Percentiles rank a stretch among this genome's conserved stretches.
Evolutionary conservation across 2,797 vertebrate genomes (phyloP).

Genomic region (Gadopsis marmoratus): DNA sequence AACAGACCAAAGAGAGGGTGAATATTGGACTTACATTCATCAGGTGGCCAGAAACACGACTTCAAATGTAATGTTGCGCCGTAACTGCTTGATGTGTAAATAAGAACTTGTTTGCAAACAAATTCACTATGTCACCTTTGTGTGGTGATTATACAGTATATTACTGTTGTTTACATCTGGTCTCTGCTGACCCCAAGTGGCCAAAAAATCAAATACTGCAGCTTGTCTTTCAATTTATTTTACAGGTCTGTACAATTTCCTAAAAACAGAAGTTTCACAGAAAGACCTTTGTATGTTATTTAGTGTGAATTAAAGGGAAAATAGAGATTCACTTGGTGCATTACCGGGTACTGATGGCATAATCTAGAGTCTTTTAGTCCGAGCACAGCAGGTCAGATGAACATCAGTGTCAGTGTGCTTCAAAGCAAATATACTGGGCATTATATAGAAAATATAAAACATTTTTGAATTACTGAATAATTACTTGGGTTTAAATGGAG

Average conservation of each 20-base stretch:
- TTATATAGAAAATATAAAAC: too few relatives aligned
- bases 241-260: background rate
- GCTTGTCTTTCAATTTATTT: too few relatives aligned
- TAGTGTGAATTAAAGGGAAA: background rate
- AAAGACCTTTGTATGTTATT: background rate
- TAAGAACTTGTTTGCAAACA: background rate
- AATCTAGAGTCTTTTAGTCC: background rate
- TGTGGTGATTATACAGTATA: background rate
- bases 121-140: background rate
- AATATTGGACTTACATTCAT: background rate
- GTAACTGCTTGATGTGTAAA: background rate
- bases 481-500: background rate
- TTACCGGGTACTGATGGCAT: conserved; percentile 12
- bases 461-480: background rate
- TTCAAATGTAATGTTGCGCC: background rate
- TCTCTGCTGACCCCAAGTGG: background rate
- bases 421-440: background rate
- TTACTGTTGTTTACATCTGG: conserved; percentile 1
- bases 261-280: background rate
- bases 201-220: background rate
- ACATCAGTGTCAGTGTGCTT: too few relatives aligned
- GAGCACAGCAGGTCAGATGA: conserved; percentile 1
- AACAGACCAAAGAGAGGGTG: background rate
- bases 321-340: too few relatives aligned
- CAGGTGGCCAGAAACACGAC: background rate